These are phyloP conservation scores for Entosphenus tridentatus DNA, from an alignment of 2,113 vertebrate species.

Conservation along the genomic window DNA sequence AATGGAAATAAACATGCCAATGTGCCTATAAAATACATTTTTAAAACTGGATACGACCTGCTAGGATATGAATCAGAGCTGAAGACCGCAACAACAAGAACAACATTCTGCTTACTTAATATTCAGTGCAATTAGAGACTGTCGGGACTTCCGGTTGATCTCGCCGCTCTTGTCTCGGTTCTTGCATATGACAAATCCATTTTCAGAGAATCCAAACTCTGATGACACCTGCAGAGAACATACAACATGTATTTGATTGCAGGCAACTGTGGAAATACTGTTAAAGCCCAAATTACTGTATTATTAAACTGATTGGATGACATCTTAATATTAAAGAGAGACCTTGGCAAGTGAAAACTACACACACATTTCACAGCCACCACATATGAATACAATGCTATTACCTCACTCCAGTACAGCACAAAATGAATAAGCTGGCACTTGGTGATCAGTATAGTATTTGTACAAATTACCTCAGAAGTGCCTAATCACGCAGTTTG, in stretches of 20 bases:
- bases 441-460: too few species aligned
- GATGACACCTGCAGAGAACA: conserved; percentile 45
- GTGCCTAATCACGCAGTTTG: too few species aligned
- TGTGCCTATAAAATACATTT: not conserved
- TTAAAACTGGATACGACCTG: not conserved
- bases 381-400: not conserved
- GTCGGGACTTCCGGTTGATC: conserved; percentile 54
- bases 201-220: conserved; percentile 85
- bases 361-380: not conserved
- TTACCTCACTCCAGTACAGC: not conserved
- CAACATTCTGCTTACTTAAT: conserved; percentile 59
- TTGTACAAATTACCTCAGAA: too few species aligned
- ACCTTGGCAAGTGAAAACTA: too few species aligned
- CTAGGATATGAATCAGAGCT: not conserved
- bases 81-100: not conserved
- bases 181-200: conserved; percentile 72
- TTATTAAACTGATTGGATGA: not conserved
- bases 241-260: not conserved
- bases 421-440: too few species aligned
- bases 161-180: conserved; percentile 86
- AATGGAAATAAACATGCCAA: not conserved
- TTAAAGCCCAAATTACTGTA: not conserved
- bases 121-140: conserved; percentile 62
- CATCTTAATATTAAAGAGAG: not conserved
- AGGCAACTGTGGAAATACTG: not conserved